phyloP scores from a whole-genome alignment of 64 coral and sea anemone genomes.

The Astreopora myriophthalma region DNA sequence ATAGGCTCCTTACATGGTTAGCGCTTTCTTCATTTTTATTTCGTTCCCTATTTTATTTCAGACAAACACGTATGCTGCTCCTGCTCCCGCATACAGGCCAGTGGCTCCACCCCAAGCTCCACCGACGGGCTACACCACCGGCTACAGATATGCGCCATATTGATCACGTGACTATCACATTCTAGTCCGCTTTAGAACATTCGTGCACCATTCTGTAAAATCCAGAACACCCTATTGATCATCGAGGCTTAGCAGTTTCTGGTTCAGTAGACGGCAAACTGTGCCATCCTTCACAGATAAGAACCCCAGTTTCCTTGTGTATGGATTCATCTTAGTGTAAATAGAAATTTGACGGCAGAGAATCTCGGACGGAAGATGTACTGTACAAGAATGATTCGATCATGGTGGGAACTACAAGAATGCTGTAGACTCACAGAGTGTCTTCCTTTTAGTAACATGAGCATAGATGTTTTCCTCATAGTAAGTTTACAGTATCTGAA shows the following conservation, averaged over 20 bases:
- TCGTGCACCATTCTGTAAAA: constrained; percentile 7
- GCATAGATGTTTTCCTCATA: not conserved
- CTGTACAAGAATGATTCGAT: not conserved
- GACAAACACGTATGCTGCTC: constrained; percentile 51
- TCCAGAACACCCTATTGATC: not conserved
- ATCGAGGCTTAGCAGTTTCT: not conserved
- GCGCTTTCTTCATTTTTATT: not conserved
- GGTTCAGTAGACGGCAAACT: not conserved
- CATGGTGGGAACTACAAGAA: not conserved
- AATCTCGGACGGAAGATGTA: not conserved
- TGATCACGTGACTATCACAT: not conserved
- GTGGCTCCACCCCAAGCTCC: constrained; percentile 52
- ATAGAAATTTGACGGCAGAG: not conserved
- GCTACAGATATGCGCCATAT: constrained; percentile 75
- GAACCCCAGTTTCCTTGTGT: not conserved
- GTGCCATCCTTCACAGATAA: not conserved
- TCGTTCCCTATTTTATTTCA: not conserved
- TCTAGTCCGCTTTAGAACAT: not conserved
- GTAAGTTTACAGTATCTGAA: not conserved
- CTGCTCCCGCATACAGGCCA: constrained; percentile 53
- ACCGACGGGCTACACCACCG: constrained; percentile 55
- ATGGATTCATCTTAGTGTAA: not conserved
- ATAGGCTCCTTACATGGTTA: not conserved
- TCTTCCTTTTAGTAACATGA: not conserved
- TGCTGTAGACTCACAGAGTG: not conserved